Conservation (phyloP, 2,113 vertebrate genomes). For the Anolis carolinensis region DNA sequence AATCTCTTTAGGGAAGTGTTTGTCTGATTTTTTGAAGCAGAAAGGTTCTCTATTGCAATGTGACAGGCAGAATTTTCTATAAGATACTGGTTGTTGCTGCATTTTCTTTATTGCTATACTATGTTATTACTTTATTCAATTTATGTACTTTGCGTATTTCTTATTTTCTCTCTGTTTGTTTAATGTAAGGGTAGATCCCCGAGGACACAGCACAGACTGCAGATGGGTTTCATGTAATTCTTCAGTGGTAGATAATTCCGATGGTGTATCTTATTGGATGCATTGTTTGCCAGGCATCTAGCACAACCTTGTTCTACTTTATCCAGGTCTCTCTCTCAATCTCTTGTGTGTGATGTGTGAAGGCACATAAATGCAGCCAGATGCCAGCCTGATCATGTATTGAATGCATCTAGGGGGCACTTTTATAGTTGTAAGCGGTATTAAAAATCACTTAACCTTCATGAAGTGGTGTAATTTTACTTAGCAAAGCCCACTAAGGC, state of each 20-base stretch:
- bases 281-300: background rate
- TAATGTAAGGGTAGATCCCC: background rate
- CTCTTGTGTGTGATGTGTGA: background rate
- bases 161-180: background rate
- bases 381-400: background rate
- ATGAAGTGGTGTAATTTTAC: background rate
- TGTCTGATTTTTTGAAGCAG: too few relatives aligned
- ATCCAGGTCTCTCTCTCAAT: background rate
- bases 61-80: too few relatives aligned
- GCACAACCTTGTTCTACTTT: background rate
- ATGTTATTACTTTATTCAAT: background rate
- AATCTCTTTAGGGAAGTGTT: too few relatives aligned
- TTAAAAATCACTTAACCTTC: slow-evolving; percentile 10
- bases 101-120: background rate
- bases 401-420: background rate
- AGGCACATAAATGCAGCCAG: background rate
- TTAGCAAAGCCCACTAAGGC: background rate
- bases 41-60: too few relatives aligned
- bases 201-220: background rate
- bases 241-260: background rate
- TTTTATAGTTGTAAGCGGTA: background rate
- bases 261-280: background rate
- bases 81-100: background rate
- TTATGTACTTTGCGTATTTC: background rate
- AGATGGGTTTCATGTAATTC: background rate